These are phyloP conservation scores for Pelmatolapia mariae DNA, from an alignment of 2,113 vertebrate species.

Conservation along the genomic window DNA sequence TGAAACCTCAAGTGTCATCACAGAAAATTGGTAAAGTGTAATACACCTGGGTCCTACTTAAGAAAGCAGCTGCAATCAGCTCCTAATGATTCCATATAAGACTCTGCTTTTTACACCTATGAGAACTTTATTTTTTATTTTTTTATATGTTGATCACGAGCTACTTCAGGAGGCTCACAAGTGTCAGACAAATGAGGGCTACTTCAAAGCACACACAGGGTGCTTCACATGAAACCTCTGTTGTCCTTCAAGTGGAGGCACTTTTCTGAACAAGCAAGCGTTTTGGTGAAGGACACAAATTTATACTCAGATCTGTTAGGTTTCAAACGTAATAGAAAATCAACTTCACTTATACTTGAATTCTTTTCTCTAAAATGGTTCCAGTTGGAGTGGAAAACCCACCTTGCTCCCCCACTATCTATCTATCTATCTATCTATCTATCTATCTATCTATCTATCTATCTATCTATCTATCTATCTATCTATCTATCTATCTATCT, in stretches of 20 bases:
- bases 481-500: background rate
- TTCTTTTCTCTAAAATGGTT: background rate
- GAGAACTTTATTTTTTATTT: constrained; percentile 26
- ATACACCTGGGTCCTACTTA: constrained; percentile 69
- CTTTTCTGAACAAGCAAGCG: background rate
- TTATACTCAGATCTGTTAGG: background rate
- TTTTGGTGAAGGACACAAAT: background rate
- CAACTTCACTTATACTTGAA: background rate
- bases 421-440: background rate
- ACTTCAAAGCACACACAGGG: constrained; percentile 25
- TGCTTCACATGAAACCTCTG: background rate
- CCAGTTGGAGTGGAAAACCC: background rate
- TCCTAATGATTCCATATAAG: constrained; percentile 52
- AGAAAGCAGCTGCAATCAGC: constrained; percentile 47
- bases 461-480: background rate
- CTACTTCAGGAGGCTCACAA: constrained; percentile 15
- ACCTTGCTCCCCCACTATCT: background rate
- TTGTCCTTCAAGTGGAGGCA: background rate
- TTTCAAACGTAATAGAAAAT: background rate
- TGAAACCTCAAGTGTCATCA: constrained; percentile 40
- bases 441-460: background rate
- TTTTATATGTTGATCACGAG: constrained; percentile 21
- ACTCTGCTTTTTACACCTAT: constrained; percentile 22
- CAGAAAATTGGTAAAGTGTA: constrained; percentile 59
- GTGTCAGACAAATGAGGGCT: background rate